Evolutionary conservation across 2,113 vertebrate species (phyloP).

Genomic region (Pseudolaguvia tuberculata): DNA sequence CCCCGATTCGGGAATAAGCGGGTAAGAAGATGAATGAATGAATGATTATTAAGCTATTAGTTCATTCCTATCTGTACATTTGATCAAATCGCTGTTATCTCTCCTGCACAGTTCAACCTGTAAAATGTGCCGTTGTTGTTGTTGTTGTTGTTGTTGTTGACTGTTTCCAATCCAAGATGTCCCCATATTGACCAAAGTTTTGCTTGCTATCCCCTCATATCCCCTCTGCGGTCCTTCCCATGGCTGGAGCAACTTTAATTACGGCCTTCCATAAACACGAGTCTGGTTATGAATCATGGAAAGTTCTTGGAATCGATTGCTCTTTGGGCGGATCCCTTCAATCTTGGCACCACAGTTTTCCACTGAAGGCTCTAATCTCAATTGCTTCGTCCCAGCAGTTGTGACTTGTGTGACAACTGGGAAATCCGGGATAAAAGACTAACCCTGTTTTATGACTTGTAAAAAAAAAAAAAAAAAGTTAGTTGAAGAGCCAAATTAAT

Average conservation of each 20-base stretch:
- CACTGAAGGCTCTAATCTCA: conserved; percentile 50
- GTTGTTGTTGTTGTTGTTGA: conserved; percentile 44
- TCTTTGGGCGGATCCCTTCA: conserved; percentile 51
- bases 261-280: conserved; percentile 44
- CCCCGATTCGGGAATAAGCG: too few species aligned
- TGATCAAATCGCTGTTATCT: too few species aligned
- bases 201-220: conserved; percentile 36
- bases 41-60: too few species aligned
- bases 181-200: conserved; percentile 50
- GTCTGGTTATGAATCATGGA: conserved; percentile 58
- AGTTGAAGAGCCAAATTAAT: neutral
- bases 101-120: conserved; percentile 1
- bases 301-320: conserved; percentile 41
- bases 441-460: conserved; percentile 24
- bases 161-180: conserved; percentile 55
- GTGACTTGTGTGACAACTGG: conserved; percentile 21
- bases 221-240: conserved; percentile 5
- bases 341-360: conserved; percentile 55
- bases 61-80: too few species aligned
- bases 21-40: too few species aligned
- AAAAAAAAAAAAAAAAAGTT: conserved; percentile 9
- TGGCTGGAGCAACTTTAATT: conserved; percentile 45
- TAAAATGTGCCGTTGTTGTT: conserved; percentile 57
- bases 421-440: conserved; percentile 39
- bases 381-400: conserved; percentile 38